phyloP scores from a whole-genome alignment of 1,140 invertebrate species.

The Archivesica marissinica region DNA sequence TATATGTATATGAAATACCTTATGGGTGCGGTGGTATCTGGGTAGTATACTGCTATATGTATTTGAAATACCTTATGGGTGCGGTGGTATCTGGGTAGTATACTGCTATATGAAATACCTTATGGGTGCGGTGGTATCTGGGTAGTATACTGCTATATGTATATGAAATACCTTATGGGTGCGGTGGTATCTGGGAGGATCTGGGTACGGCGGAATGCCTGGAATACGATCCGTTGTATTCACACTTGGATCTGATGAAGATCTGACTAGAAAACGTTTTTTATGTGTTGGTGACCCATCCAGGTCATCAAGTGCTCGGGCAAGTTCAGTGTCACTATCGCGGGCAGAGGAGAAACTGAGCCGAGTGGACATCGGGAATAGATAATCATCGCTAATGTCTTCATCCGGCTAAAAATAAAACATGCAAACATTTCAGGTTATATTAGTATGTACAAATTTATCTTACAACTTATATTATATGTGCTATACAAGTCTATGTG shows the following conservation, averaged over 20 bases:
- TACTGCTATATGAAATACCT: background rate
- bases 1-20: background rate
- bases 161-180: constrained; percentile 60
- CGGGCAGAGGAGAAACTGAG: constrained; percentile 97
- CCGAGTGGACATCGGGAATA: constrained; percentile 98
- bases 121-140: background rate
- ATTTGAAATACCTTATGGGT: constrained; percentile 21
- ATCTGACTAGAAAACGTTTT: constrained; percentile 75
- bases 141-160: background rate
- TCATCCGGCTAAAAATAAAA: constrained; percentile 84
- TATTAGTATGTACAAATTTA: too few relatives aligned
- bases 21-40: background rate
- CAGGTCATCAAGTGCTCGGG: constrained; percentile 75
- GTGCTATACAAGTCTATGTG: too few relatives aligned
- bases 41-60: background rate
- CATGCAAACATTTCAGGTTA: too few relatives aligned
- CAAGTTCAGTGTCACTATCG: constrained; percentile 94
- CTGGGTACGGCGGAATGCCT: constrained; percentile 90
- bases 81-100: constrained; percentile 2
- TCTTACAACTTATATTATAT: too few relatives aligned
- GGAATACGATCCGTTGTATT: constrained; percentile 87
- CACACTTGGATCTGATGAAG: constrained; percentile 87
- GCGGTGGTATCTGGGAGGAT: constrained; percentile 82
- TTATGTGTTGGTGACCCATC: constrained; percentile 74
- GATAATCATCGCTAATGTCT: constrained; percentile 91